These are phyloP conservation scores for Sphaeridia pumilis DNA, from an alignment of 2,888 invertebrate genomes.

Conservation along the genomic window DNA sequence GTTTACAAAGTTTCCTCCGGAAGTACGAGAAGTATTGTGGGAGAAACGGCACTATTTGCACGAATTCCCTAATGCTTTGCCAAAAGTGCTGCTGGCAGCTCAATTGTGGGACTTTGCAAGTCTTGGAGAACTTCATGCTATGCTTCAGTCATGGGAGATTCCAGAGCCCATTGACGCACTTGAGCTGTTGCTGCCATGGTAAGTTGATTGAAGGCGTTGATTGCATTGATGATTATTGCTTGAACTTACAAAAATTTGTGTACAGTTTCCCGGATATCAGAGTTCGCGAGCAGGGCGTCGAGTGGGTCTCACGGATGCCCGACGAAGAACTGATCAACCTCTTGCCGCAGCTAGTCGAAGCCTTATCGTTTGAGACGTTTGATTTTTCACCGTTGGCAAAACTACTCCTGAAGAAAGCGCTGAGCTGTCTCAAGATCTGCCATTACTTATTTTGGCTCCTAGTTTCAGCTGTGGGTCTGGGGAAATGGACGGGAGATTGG, in stretches of 20 bases:
- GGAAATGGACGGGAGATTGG: conserved; percentile 26
- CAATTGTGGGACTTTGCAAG: conserved; percentile 86
- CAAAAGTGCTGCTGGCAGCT: conserved; percentile 68
- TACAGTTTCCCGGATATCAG: conserved; percentile 78
- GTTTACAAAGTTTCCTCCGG: conserved; percentile 46
- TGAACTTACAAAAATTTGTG: neutral
- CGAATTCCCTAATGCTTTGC: conserved; percentile 68
- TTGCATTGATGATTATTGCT: too few species aligned
- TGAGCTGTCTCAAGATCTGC: conserved; percentile 67
- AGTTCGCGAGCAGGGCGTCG: conserved; percentile 73
- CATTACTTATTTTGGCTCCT: conserved; percentile 15
- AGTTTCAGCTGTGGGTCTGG: conserved; percentile 15
- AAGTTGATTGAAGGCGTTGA: too few species aligned
- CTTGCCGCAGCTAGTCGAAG: conserved; percentile 87
- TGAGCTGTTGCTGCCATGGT: conserved; percentile 85
- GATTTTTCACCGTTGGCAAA: conserved; percentile 76
- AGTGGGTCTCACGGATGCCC: conserved; percentile 63
- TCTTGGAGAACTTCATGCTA: conserved; percentile 70
- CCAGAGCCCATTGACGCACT: conserved; percentile 79
- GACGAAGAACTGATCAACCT: conserved; percentile 83
- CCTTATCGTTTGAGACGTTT: conserved; percentile 76
- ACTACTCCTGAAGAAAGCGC: conserved; percentile 67
- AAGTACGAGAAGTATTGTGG: conserved; percentile 60
- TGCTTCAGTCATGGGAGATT: conserved; percentile 77
- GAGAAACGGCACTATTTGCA: conserved; percentile 83